Conservation (phyloP, 37 sponge, comb jelly and placozoan genomes). For the Ephydatia muelleri region DNA sequence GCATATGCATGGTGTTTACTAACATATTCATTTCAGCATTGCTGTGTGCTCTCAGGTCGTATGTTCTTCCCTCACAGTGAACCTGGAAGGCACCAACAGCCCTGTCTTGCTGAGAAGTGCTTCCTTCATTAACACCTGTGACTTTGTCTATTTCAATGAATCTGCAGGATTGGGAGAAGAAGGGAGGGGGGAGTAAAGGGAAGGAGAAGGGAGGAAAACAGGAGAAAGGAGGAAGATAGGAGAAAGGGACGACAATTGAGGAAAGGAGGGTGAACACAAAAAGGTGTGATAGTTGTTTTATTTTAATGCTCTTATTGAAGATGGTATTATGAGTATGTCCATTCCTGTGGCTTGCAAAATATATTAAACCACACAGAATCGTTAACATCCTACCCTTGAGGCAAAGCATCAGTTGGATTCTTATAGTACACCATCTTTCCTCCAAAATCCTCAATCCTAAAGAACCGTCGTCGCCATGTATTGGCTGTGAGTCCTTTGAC, state of each 20-base stretch:
- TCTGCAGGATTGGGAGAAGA: conserved; percentile 8
- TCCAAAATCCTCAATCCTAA: conserved; percentile 55
- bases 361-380: too few relatives aligned
- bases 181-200: too few relatives aligned
- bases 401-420: conserved; percentile 51
- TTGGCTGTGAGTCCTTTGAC: conserved; percentile 74
- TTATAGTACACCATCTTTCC: conserved; percentile 79
- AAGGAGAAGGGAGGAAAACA: too few relatives aligned
- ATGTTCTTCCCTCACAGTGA: conserved; percentile 69
- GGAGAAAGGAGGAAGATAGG: too few relatives aligned
- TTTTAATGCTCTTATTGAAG: neutral
- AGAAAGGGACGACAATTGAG: too few relatives aligned
- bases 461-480: conserved; percentile 72
- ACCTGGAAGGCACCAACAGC: conserved; percentile 64
- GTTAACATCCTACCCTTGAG: conserved; percentile 73
- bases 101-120: conserved; percentile 64
- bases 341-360: too few relatives aligned
- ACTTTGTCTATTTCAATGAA: conserved; percentile 75
- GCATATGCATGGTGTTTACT: neutral
- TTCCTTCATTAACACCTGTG: conserved; percentile 42
- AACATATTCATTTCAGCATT: conserved; percentile 71
- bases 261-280: too few relatives aligned
- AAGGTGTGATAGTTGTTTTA: neutral
- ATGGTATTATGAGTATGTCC: neutral
- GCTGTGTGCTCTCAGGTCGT: conserved; percentile 63